Percentiles rank a stretch among this genome's conserved stretches.
Evolutionary conservation across 2,113 vertebrate species (phyloP).

Genomic region (Apteryx owenii): DNA sequence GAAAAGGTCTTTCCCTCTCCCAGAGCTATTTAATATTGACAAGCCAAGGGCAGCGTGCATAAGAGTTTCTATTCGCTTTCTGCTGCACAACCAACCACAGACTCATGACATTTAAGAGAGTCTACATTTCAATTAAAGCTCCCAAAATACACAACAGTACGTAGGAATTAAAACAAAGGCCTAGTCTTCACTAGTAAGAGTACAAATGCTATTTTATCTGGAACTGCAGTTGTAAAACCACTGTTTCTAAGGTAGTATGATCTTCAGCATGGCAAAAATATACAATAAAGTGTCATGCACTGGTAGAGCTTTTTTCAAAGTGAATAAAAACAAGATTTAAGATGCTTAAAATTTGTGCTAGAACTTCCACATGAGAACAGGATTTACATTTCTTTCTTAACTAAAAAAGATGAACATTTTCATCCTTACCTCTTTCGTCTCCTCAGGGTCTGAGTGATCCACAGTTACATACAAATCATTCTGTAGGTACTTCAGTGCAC

Average conservation of each 20-base stretch:
- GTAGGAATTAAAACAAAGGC: constrained; percentile 52
- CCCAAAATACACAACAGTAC: constrained; percentile 41
- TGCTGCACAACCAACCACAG: not conserved
- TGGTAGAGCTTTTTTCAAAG: not conserved
- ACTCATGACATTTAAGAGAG: constrained; percentile 45
- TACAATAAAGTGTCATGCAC: not conserved
- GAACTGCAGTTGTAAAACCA: not conserved
- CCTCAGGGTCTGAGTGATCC: constrained; percentile 95
- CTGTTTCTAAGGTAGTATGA: not conserved
- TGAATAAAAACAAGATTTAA: not conserved
- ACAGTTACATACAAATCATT: constrained; percentile 96
- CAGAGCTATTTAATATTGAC: not conserved
- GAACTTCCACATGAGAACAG: not conserved
- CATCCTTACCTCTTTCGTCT: constrained; percentile 93
- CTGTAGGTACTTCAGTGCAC: constrained; percentile 96
- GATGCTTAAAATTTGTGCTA: not conserved
- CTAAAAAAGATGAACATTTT: not conserved
- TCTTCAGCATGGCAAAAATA: not conserved
- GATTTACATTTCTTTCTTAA: not conserved
- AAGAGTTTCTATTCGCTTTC: not conserved
- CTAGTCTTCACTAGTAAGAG: not conserved
- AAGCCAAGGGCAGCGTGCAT: not conserved
- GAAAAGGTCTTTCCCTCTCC: not conserved
- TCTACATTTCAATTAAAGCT: constrained; percentile 60
- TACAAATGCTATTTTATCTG: constrained; percentile 38